Evolutionary conservation across 1,140 invertebrate species (phyloP).

Genomic region (Pentalonia nigronervosa): DNA sequence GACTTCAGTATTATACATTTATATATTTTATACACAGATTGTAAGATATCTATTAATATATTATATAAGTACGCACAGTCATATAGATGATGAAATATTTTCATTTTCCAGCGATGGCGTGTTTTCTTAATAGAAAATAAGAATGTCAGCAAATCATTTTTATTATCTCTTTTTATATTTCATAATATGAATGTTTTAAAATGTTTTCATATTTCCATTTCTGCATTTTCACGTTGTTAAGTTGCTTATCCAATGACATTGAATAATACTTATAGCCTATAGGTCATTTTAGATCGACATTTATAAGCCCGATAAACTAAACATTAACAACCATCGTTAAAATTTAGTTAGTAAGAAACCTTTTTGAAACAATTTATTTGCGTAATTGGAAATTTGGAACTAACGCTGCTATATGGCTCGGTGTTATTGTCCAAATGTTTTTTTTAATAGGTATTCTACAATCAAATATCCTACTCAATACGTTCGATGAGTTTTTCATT

Average conservation of each 20-base stretch:
- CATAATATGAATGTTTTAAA: background rate
- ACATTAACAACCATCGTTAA: background rate
- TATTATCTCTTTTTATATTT: background rate
- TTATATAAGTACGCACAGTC: background rate
- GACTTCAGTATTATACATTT: background rate
- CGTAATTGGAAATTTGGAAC: background rate
- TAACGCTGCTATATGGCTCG: background rate
- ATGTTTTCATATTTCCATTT: background rate
- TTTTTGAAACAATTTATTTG: background rate
- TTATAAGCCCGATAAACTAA: background rate
- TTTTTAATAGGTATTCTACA: background rate
- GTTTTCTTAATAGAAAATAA: background rate
- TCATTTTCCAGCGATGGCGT: background rate
- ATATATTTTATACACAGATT: background rate
- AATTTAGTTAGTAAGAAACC: background rate
- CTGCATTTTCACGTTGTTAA: background rate
- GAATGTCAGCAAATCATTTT: background rate
- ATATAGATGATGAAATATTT: conserved; percentile 13
- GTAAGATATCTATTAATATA: background rate
- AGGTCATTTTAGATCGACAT: background rate
- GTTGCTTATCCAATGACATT: background rate
- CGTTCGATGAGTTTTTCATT: background rate
- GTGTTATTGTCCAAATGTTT: background rate
- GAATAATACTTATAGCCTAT: background rate
- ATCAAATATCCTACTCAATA: background rate